Evolutionary conservation across 2,888 invertebrate species (phyloP).

Genomic region (Megaustenia siamemsis): DNA sequence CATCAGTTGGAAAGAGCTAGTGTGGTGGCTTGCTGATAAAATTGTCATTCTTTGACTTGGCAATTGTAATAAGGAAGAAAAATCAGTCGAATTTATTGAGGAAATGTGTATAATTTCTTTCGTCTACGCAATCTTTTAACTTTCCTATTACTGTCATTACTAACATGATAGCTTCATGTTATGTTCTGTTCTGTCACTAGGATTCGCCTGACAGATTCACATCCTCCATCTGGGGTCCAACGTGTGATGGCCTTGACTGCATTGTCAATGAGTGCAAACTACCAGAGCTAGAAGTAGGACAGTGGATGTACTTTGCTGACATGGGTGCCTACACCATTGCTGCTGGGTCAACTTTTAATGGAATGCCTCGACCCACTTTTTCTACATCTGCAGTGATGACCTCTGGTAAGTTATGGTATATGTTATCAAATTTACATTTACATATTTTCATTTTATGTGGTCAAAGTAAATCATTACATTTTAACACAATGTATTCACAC

Average conservation of each 20-base stretch:
- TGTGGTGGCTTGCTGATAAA: too few relatives aligned
- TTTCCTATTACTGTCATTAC: too few relatives aligned
- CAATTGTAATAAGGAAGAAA: too few relatives aligned
- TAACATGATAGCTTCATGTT: too few relatives aligned
- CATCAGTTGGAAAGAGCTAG: too few relatives aligned
- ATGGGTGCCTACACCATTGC: constrained; percentile 97
- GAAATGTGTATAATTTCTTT: too few relatives aligned
- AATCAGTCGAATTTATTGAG: too few relatives aligned
- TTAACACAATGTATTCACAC: too few relatives aligned
- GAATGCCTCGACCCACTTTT: constrained; percentile 81
- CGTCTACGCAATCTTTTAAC: too few relatives aligned
- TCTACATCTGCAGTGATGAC: constrained; percentile 68
- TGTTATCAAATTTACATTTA: background rate
- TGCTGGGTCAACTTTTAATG: constrained; percentile 95
- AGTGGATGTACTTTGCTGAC: constrained; percentile 93
- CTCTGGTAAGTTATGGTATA: constrained; percentile 51
- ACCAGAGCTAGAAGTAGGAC: constrained; percentile 89
- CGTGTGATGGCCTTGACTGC: constrained; percentile 96
- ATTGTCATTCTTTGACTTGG: too few relatives aligned
- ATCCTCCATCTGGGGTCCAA: constrained; percentile 92
- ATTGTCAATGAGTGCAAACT: constrained; percentile 85
- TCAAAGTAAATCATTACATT: too few relatives aligned
- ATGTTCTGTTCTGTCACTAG: background rate
- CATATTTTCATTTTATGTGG: too few relatives aligned
- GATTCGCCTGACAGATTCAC: constrained; percentile 57